phyloP scores from a whole-genome alignment of 2,888 invertebrate genomes.

The Amiota minor region DNA sequence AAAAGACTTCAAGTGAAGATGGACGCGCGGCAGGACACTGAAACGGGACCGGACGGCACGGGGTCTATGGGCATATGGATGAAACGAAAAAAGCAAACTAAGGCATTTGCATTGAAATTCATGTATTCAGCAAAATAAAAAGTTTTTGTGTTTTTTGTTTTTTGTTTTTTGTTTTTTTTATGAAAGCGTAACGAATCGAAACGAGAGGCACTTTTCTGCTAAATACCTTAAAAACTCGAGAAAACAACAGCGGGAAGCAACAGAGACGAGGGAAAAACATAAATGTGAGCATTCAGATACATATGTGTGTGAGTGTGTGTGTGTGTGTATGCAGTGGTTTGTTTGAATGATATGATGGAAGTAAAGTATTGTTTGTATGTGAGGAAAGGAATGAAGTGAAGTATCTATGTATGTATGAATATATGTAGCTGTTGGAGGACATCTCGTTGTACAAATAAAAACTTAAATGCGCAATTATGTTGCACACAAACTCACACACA shows the following conservation, averaged over 20 bases:
- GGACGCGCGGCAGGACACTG: background rate
- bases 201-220: conserved; percentile 21
- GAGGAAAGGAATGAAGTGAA: background rate
- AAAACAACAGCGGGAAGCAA: conserved; percentile 4
- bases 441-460: conserved; percentile 32
- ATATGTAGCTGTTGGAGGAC: conserved; percentile 9
- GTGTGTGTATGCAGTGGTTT: background rate
- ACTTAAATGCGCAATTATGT: conserved; percentile 46
- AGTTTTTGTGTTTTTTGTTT: conserved; percentile 9
- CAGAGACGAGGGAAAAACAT: background rate
- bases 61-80: background rate
- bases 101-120: conserved; percentile 18
- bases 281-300: background rate
- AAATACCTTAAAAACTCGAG: conserved; percentile 28
- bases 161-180: conserved; percentile 3
- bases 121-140: conserved; percentile 22
- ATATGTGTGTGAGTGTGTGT: background rate
- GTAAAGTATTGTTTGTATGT: background rate
- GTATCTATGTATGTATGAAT: background rate
- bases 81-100: background rate
- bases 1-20: background rate
- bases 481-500: conserved; percentile 24
- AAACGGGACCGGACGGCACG: background rate
- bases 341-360: background rate
- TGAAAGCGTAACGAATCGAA: conserved; percentile 25